Base-by-base conservation (phyloP, 2,113 vertebrate genomes). In the Baryphthengus martii region DNA sequence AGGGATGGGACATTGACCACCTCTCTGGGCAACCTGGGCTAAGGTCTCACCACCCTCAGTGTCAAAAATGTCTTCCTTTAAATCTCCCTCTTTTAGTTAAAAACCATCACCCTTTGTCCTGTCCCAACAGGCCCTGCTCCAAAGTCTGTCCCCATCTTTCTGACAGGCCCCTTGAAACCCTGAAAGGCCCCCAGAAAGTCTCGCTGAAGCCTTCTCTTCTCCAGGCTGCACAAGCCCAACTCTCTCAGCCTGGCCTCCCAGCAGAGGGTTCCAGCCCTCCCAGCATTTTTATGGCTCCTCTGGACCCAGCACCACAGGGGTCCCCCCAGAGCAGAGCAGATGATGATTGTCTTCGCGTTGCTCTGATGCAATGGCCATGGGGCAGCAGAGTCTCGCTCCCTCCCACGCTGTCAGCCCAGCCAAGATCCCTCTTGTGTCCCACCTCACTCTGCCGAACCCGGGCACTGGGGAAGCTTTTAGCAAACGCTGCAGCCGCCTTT, bases 361-460 rank as follows among this genome's bases (percentile, higher is more conserved):
- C 71, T 33, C 26, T 42, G 63, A 29, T 42, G 2, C 3, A 1
- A 0, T 81, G 83, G n/a, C 0, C 2, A 0, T 78, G 42, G 25
- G 31, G 42, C n/a, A 66, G 50, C 0, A 0, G 37, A 52, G 37
- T 40, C 28, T 66, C 14, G 10, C 42, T 90, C 37, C n/a, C 8
- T 80, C 52, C 59, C 47, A 3, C 0, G 0, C 37, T 0, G 1
- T n/a, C 68, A 62, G 45, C 52, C 10, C 31, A 13, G 58, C 66
- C 53, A 17, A 29, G n/a, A 28, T 56, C 75, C 52, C 16, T 0
- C 53, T 68, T 13, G 7, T 33, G 15, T 52, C 67, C 67, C 2
- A 1, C 61, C 47, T 40, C 0, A 10, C 39, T 63, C 39, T 17
- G 33, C 85, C 1, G 2, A 71, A 29, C 33, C 53, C 0, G 0